Conservation (phyloP, 30 jellyfish, hydroid and myxozoan genomes). For the Aurelia aurita region DNA sequence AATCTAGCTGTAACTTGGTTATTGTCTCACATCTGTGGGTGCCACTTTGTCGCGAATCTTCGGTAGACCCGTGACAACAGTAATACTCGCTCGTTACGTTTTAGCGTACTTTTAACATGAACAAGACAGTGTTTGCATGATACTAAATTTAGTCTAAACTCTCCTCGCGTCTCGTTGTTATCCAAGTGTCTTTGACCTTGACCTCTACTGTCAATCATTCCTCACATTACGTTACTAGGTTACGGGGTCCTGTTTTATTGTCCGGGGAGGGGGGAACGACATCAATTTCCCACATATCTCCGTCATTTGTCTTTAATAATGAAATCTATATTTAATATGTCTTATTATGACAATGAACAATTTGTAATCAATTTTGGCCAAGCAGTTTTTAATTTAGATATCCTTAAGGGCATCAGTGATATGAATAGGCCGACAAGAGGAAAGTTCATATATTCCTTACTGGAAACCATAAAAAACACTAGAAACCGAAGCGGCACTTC, state of each 20-base stretch:
- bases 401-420: no score
- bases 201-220: conserved; percentile 19
- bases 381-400: no score
- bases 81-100: conserved; percentile 33
- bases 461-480: no score
- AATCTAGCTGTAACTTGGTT: no score
- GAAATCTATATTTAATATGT: no score
- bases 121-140: conserved; percentile 4
- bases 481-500: no score
- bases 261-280: conserved; percentile 45
- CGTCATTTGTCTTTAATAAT: no score
- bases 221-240: conserved; percentile 22
- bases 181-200: background rate
- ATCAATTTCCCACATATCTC: conserved; percentile 31
- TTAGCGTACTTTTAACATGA: conserved; percentile 23
- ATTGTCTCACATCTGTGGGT: background rate
- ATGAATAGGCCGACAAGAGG: no score
- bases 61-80: conserved; percentile 36
- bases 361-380: no score
- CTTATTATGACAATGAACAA: no score
- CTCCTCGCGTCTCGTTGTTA: conserved; percentile 36
- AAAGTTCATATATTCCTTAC: no score
- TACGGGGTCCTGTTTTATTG: conserved; percentile 36
- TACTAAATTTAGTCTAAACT: no score
- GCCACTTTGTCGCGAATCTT: conserved; percentile 25